phyloP scores from a whole-genome alignment of 2,888 invertebrate species.

The Mechanitis mazaeus region DNA sequence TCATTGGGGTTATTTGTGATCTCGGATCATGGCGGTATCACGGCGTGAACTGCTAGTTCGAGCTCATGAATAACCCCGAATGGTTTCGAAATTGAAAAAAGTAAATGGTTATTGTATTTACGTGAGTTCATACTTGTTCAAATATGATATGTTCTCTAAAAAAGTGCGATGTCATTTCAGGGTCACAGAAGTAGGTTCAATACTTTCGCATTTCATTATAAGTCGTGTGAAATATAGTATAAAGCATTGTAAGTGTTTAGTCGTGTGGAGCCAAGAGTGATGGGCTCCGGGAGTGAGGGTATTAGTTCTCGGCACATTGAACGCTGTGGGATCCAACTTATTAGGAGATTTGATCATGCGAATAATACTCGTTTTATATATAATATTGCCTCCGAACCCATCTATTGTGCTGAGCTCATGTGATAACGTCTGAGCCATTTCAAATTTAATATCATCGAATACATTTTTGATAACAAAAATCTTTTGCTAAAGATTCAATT shows the following conservation, averaged over 20 bases:
- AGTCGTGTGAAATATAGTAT: constrained; percentile 34
- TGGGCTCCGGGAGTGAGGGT: constrained; percentile 47
- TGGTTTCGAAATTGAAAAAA: too few relatives aligned
- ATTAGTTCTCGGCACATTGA: constrained; percentile 70
- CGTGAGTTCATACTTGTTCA: background rate
- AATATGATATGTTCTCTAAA: background rate
- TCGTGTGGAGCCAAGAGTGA: constrained; percentile 49
- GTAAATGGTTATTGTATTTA: too few relatives aligned
- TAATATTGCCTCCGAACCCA: constrained; percentile 58
- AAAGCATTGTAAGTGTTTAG: constrained; percentile 42
- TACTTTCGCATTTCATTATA: constrained; percentile 5
- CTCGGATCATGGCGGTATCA: too few relatives aligned
- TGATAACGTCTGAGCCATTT: constrained; percentile 51
- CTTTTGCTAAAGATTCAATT: constrained; percentile 24
- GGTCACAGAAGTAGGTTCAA: background rate
- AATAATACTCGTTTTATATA: constrained; percentile 70
- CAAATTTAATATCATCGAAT: constrained; percentile 40
- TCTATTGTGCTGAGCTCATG: constrained; percentile 50
- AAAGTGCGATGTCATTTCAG: background rate
- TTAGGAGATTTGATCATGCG: constrained; percentile 74
- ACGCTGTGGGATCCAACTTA: constrained; percentile 72
- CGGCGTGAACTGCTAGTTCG: too few relatives aligned
- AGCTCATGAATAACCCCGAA: too few relatives aligned
- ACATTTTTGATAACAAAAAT: constrained; percentile 28
- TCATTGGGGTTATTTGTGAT: too few relatives aligned